Base-by-base conservation (phyloP, 2,888 invertebrate species). In the Eilema caniola region DNA sequence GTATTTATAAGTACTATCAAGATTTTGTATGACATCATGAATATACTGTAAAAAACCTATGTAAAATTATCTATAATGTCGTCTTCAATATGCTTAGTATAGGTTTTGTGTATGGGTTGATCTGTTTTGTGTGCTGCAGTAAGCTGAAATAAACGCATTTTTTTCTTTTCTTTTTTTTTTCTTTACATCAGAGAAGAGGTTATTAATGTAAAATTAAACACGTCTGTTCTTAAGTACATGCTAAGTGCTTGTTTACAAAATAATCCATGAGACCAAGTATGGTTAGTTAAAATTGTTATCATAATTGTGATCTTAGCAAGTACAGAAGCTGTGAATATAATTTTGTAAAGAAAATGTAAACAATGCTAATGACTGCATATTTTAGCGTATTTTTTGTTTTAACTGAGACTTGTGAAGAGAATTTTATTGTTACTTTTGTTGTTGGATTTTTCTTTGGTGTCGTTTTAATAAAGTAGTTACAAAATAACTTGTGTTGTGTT, bases 251-350 rank as follows among this genome's bases (percentile, higher is more conserved):
- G 78, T 66, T 69, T 69, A 80, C 77, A 77, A 64, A 71, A 74
- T 72, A 74, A 81, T 78, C 71, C 56, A 68, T 66, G 37, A 14
- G 53, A 62, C 67, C 67, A 59, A 74, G 69, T 66, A 71, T 25
- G 70, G 56, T 59, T 64, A 74, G 75, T 75, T 77, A 72, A 81
- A 70, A 64, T 59, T 10, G 41, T 66, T 16, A 56, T 65, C 56
- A 28, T 80, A 73, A 77, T 77, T 72, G 37, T 33, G 62, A 59
- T 80, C 77, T 81, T 74, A 69, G 14, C 20, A 16, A 62, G 62
- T 57, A 63, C 59, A 66, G 64, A 56, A 69, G 33, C 47, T 53
- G 64, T 31, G 62, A 60, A 57, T 41, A 61, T 66, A 66, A 60
- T 62, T 31, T 25, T 62, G 66, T 62, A 33, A 61, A 8, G 33